phyloP scores from a whole-genome alignment of 2,888 invertebrate genomes.

The Leptothorax acervorum region DNA sequence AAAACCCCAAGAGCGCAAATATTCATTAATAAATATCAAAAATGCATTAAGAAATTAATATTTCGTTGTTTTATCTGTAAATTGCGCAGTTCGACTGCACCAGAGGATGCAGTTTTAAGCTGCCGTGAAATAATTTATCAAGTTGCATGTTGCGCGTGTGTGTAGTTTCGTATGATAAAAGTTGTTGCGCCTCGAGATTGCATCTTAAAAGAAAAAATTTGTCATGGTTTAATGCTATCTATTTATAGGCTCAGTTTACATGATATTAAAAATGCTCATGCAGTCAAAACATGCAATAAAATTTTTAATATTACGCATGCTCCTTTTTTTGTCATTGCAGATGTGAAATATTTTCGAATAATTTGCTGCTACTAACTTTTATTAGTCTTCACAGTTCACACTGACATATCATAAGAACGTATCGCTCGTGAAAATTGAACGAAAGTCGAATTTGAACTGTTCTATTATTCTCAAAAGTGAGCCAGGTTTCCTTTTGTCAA shows the following conservation, averaged over 20 bases:
- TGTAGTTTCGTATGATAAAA: neutral
- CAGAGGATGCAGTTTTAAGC: conserved; percentile 3
- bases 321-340: neutral
- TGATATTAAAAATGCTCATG: conserved; percentile 48
- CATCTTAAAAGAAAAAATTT: neutral
- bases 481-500: neutral
- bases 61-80: neutral
- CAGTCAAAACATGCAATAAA: conserved; percentile 7
- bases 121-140: neutral
- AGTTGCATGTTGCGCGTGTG: neutral
- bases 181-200: neutral
- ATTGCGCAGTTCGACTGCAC: conserved; percentile 6
- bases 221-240: conserved; percentile 19
- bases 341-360: neutral
- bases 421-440: neutral
- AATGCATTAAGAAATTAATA: conserved; percentile 14
- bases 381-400: neutral
- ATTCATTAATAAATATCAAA: neutral
- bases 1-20: neutral
- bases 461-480: neutral
- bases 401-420: too few species aligned
- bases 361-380: neutral
- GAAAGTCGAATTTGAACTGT: neutral
- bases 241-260: conserved; percentile 52
- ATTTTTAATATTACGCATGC: neutral